Conservation (phyloP, 2,888 invertebrate genomes). For the Athalia rosae region DNA sequence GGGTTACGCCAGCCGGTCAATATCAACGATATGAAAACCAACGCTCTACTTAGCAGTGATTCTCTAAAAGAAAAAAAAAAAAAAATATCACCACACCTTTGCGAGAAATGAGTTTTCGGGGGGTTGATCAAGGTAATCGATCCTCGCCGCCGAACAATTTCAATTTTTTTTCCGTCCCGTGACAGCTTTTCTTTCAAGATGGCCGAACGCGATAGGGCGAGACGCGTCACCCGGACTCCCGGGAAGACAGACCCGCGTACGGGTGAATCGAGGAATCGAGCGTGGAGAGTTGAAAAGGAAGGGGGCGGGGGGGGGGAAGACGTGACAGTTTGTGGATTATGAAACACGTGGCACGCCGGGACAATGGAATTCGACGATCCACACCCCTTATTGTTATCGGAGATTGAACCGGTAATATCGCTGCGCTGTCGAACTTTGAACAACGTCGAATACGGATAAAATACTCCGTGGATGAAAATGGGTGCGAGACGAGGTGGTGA, state of each 20-base stretch:
- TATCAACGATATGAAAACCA: neutral
- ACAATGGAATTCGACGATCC: constrained; percentile 8
- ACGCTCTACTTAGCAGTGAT: no score
- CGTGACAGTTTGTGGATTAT: constrained; percentile 32
- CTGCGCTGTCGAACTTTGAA: neutral
- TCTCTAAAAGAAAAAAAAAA: no score
- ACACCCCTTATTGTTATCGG: constrained; percentile 1
- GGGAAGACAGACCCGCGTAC: neutral
- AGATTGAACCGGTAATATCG: neutral
- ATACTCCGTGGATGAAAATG: neutral
- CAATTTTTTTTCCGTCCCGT: neutral
- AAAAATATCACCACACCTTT: no score
- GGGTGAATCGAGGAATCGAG: constrained; percentile 13
- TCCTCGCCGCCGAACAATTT: neutral
- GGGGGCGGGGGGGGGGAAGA: constrained; percentile 6
- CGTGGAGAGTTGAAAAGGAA: neutral
- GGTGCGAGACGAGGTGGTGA: no score
- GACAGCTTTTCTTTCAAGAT: neutral
- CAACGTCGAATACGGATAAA: constrained; percentile 30
- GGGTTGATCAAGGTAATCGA: no score
- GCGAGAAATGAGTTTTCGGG: no score
- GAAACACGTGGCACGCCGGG: constrained; percentile 11
- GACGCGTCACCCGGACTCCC: neutral
- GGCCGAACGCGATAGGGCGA: neutral
- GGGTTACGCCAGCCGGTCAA: neutral